phyloP scores from a whole-genome alignment of 1,140 invertebrate genomes.

The Drosophila pseudoananassae region DNA sequence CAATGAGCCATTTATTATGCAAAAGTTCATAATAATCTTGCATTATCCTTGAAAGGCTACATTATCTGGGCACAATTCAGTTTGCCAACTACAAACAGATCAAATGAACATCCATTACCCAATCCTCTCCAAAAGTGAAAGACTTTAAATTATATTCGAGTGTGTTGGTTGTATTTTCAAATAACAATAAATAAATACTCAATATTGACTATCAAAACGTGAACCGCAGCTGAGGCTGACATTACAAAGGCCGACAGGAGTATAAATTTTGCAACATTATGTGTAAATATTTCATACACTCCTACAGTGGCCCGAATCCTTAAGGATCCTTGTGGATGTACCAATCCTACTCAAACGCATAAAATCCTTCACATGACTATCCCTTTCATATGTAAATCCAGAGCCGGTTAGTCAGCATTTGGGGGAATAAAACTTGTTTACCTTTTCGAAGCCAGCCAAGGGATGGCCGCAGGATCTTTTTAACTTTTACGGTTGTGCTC shows the following conservation, averaged over 20 bases:
- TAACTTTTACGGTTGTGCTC: constrained; percentile 18
- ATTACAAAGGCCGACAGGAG: constrained; percentile 43
- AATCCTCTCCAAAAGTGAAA: neutral
- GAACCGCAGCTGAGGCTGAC: constrained; percentile 65
- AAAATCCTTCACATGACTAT: constrained; percentile 37
- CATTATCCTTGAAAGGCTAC: too few species aligned
- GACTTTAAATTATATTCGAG: constrained; percentile 10
- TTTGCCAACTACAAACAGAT: too few species aligned
- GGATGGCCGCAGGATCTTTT: constrained; percentile 40
- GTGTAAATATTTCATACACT: constrained; percentile 48
- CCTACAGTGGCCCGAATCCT: constrained; percentile 11
- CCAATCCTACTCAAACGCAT: constrained; percentile 41
- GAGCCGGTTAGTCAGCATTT: constrained; percentile 44
- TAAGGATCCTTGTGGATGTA: constrained; percentile 16
- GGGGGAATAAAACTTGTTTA: constrained; percentile 46
- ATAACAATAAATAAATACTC: constrained; percentile 74
- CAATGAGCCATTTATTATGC: neutral
- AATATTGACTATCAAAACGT: constrained; percentile 52
- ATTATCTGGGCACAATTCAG: too few species aligned
- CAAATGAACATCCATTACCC: constrained; percentile 12
- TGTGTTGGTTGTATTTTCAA: constrained; percentile 25
- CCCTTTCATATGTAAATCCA: constrained; percentile 51
- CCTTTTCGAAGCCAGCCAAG: constrained; percentile 17
- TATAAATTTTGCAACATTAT: constrained; percentile 45
- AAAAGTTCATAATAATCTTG: too few species aligned